Evolutionary conservation across 2,113 vertebrate species (phyloP).

Genomic region (Hippocampus abdominalis): DNA sequence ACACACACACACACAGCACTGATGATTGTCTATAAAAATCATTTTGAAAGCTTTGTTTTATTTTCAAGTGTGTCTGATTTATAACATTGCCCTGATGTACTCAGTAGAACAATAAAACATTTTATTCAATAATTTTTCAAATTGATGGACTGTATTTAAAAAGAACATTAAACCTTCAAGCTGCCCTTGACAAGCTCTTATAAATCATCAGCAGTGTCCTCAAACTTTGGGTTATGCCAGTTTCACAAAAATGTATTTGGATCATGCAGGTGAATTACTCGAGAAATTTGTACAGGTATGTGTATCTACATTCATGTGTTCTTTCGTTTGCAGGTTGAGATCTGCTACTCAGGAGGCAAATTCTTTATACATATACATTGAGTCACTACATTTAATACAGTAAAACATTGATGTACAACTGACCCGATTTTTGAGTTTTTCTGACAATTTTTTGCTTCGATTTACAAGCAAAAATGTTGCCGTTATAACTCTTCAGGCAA

Average conservation of each 20-base stretch:
- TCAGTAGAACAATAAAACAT: conserved; percentile 24
- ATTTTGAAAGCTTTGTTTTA: conserved; percentile 23
- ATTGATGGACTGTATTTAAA: conserved; percentile 35
- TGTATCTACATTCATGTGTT: neutral
- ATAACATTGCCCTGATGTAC: conserved; percentile 21
- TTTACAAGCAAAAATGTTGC: no score
- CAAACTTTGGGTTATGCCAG: conserved; percentile 32
- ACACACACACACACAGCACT: conserved; percentile 13
- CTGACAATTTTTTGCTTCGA: no score
- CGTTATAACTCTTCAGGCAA: no score
- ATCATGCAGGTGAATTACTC: conserved; percentile 13
- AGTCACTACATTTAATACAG: no score
- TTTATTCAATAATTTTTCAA: conserved; percentile 20
- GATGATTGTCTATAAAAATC: conserved; percentile 21
- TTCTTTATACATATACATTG: no score
- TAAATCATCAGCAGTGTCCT: conserved; percentile 48
- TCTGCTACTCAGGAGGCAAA: no score
- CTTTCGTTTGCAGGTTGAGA: no score
- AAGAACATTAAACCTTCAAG: conserved; percentile 47
- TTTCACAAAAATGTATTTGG: conserved; percentile 18
- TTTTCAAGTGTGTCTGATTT: conserved; percentile 28
- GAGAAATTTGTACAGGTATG: neutral
- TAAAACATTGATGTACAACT: no score
- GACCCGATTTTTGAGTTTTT: no score
- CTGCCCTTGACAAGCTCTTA: conserved; percentile 26